Percentiles rank a stretch among this genome's conserved stretches.
Evolutionary conservation across 2,888 invertebrate species (phyloP).

Genomic region (Leptopilina drosophilae): DNA sequence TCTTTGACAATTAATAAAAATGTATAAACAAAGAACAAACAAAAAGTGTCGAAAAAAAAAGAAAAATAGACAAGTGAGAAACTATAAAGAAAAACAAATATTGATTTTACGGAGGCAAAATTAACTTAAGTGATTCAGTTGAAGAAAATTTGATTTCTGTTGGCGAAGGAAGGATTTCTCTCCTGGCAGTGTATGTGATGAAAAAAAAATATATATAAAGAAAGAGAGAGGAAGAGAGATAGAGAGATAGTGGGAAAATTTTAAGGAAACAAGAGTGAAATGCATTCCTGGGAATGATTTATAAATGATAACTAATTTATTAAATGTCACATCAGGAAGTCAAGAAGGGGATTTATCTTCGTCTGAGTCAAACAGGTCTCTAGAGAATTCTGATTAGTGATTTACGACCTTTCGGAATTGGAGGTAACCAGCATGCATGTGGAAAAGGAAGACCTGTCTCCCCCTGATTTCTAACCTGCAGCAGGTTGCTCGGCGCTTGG

Average conservation of each 20-base stretch:
- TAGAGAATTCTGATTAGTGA: conserved; percentile 73
- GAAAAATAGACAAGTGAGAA: too few relatives aligned
- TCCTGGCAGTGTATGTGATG: too few relatives aligned
- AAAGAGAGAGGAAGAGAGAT: too few relatives aligned
- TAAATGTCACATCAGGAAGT: conserved; percentile 20
- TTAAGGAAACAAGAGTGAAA: background rate
- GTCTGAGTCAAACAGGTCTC: conserved; percentile 46
- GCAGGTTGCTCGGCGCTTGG: conserved; percentile 40
- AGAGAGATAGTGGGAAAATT: background rate
- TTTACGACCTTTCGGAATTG: conserved; percentile 70
- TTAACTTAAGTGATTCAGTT: too few relatives aligned
- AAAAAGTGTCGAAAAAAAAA: too few relatives aligned
- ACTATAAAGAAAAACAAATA: too few relatives aligned
- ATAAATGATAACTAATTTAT: conserved; percentile 16
- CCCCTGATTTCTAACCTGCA: conserved; percentile 53
- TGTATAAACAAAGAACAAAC: too few relatives aligned
- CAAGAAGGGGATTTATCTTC: conserved; percentile 1
- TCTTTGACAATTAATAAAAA: too few relatives aligned
- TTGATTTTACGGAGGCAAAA: too few relatives aligned
- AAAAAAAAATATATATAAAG: too few relatives aligned
- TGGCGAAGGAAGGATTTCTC: too few relatives aligned
- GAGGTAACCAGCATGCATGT: conserved; percentile 52
- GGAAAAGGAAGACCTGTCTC: conserved; percentile 43
- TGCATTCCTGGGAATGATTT: background rate
- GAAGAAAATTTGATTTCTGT: too few relatives aligned